These are phyloP conservation scores for Pristiophorus japonicus DNA, from an alignment of 2,113 vertebrate genomes.

Conservation along the genomic window DNA sequence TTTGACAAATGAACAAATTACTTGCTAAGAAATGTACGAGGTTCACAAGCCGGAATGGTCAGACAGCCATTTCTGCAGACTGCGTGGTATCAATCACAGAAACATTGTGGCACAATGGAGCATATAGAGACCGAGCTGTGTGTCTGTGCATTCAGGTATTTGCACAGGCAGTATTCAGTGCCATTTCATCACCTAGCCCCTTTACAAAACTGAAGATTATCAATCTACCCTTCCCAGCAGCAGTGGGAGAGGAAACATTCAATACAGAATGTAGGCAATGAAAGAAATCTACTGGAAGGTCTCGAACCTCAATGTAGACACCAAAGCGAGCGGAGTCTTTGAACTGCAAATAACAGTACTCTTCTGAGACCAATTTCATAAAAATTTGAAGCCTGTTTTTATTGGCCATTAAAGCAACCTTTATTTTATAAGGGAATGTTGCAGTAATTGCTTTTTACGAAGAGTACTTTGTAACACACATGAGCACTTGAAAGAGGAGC, in stretches of 20 bases:
- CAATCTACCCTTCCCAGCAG: not conserved
- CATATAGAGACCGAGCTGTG: not conserved
- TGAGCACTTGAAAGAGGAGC: slow-evolving; percentile 83
- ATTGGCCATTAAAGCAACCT: slow-evolving; percentile 91
- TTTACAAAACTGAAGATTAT: not conserved
- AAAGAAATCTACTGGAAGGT: slow-evolving; percentile 51
- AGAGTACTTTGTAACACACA: slow-evolving; percentile 81
- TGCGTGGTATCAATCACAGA: not conserved
- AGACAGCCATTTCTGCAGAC: slow-evolving; percentile 8
- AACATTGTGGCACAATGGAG: not conserved
- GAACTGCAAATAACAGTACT: slow-evolving; percentile 70
- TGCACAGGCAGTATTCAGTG: not conserved
- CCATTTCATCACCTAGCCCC: not conserved
- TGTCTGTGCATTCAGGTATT: not conserved
- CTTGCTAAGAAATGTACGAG: not conserved
- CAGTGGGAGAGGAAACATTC: not conserved
- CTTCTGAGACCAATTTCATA: slow-evolving; percentile 78
- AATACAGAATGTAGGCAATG: not conserved
- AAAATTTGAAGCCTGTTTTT: slow-evolving; percentile 84
- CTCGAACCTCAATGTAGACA: slow-evolving; percentile 62
- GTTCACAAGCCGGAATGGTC: not conserved
- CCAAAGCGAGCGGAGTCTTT: slow-evolving; percentile 68
- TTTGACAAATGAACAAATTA: not conserved
- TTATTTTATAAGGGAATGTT: slow-evolving; percentile 88
- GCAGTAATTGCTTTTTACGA: slow-evolving; percentile 88